phyloP scores from a whole-genome alignment of 2,888 invertebrate genomes.

The Osedax fenrisi region DNA sequence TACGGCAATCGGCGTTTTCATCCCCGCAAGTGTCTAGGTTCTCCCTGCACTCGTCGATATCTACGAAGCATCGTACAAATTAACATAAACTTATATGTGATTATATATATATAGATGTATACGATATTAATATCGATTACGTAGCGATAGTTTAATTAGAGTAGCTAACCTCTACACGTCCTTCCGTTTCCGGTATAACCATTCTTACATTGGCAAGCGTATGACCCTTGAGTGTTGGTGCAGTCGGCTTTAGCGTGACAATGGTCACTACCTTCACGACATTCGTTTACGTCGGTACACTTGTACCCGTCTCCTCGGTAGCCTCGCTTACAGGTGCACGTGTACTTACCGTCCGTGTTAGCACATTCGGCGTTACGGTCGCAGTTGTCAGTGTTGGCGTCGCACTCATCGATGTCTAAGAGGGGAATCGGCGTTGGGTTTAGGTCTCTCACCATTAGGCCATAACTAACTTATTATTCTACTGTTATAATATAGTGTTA shows the following conservation, averaged over 20 bases:
- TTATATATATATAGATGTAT: too few relatives aligned
- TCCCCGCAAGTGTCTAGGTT: too few relatives aligned
- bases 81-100: too few relatives aligned
- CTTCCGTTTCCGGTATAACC: conserved; percentile 37
- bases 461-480: too few relatives aligned
- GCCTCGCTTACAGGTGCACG: conserved; percentile 29
- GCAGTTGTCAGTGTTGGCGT: conserved; percentile 17
- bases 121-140: too few relatives aligned
- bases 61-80: too few relatives aligned
- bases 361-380: conserved; percentile 19
- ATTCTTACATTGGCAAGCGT: conserved; percentile 40
- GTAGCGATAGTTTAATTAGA: too few relatives aligned
- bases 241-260: conserved; percentile 38
- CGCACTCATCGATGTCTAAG: conserved; percentile 34
- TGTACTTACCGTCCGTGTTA: conserved; percentile 27
- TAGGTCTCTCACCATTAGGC: too few relatives aligned
- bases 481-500: too few relatives aligned
- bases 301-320: conserved; percentile 30
- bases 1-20: too few relatives aligned
- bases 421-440: too few relatives aligned
- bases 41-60: too few relatives aligned
- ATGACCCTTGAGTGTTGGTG: conserved; percentile 40
- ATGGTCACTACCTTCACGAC: conserved; percentile 17
- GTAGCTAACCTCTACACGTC: conserved; percentile 13
- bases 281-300: conserved; percentile 24